Evolutionary conservation across 2,888 invertebrate genomes (phyloP).

Genomic region (Drosophila kuntzei): DNA sequence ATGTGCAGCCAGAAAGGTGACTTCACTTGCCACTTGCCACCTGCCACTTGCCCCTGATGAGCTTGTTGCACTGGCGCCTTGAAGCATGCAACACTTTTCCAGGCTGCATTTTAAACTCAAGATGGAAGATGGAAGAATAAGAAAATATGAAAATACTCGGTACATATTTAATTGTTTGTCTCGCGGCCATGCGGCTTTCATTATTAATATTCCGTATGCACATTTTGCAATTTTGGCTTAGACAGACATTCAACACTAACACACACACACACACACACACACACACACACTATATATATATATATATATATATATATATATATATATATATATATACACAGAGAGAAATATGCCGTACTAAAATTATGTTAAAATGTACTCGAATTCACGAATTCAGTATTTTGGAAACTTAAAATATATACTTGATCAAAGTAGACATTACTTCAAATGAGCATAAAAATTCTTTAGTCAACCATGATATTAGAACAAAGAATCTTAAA

Average conservation of each 20-base stretch:
- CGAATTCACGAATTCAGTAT: no score
- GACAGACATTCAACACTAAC: slow-evolving; percentile 12
- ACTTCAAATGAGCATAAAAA: no score
- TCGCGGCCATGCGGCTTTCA: slow-evolving; percentile 46
- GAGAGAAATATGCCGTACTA: no score
- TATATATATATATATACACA: no score
- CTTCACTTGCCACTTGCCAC: slow-evolving; percentile 2
- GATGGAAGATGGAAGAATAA: neutral
- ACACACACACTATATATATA: slow-evolving; percentile 1
- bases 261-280: slow-evolving; percentile 6
- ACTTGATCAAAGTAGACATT: no score
- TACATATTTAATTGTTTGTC: slow-evolving; percentile 53
- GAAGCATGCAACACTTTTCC: slow-evolving; percentile 17
- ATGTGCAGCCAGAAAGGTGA: slow-evolving; percentile 67
- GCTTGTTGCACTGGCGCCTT: slow-evolving; percentile 7
- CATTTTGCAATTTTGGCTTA: slow-evolving; percentile 38
- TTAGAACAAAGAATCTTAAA: no score
- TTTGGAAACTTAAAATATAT: no score
- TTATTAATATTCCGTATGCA: slow-evolving; percentile 55
- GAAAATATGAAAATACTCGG: slow-evolving; percentile 2
- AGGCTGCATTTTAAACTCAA: neutral
- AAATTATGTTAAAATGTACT: no score
- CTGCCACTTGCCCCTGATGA: neutral
- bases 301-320: no score
- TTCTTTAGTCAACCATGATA: no score